Conservation (phyloP, 2,888 invertebrate genomes). For the Crepidodera aurea region DNA sequence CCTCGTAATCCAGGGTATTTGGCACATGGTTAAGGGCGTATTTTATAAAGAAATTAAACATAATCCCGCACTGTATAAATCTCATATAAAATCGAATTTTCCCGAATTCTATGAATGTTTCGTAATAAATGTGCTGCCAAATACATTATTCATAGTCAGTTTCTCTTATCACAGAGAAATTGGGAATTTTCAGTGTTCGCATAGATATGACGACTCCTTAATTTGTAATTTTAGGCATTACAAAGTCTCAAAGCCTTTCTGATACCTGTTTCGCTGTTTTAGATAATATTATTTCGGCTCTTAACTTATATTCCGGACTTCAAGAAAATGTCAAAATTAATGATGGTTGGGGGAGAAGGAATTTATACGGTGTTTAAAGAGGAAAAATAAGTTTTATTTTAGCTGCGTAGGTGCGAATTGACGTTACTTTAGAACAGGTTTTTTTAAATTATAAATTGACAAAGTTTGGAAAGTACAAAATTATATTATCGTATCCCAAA, state of each 20-base stretch:
- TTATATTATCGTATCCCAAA: too few relatives aligned
- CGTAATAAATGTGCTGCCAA: constrained; percentile 4
- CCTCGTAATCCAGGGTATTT: too few relatives aligned
- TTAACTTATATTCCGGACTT: background rate
- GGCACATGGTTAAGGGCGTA: too few relatives aligned
- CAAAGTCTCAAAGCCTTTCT: background rate
- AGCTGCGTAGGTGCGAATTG: too few relatives aligned
- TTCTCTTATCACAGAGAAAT: constrained; percentile 6
- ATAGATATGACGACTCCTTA: background rate
- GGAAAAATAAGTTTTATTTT: too few relatives aligned
- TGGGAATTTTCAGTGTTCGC: background rate
- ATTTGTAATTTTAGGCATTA: background rate
- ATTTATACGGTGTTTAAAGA: too few relatives aligned
- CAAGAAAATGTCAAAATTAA: background rate
- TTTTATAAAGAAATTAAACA: too few relatives aligned
- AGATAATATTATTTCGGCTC: background rate
- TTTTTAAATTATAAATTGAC: too few relatives aligned
- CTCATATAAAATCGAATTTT: background rate
- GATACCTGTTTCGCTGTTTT: background rate
- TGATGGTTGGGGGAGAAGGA: too few relatives aligned
- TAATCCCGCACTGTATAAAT: background rate
- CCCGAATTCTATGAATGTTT: background rate
- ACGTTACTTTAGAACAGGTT: too few relatives aligned
- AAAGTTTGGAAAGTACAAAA: too few relatives aligned
- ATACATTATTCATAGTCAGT: constrained; percentile 8